These are phyloP conservation scores for Xerus inauris DNA, from an alignment of 2,113 vertebrate species.

Conservation along the genomic window DNA sequence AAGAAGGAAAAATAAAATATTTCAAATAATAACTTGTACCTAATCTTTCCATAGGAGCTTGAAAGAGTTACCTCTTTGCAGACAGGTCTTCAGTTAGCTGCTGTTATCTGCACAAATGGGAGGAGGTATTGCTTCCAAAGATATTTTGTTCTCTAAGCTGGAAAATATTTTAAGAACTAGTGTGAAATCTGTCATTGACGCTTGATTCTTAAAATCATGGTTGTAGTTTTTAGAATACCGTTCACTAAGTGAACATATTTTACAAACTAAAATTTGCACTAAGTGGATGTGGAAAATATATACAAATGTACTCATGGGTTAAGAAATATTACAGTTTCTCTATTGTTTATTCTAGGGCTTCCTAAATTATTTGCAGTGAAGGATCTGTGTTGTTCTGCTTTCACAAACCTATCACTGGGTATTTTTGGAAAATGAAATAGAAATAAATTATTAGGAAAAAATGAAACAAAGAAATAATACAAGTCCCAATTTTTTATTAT, in stretches of 20 bases:
- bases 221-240: background rate
- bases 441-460: slow-evolving; percentile 42
- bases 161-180: background rate
- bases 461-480: background rate
- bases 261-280: background rate
- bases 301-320: background rate
- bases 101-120: slow-evolving; percentile 97
- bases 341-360: slow-evolving; percentile 31
- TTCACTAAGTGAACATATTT: background rate
- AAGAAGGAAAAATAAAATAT: slow-evolving; percentile 29
- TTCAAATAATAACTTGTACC: background rate
- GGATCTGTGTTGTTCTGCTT: background rate
- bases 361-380: background rate
- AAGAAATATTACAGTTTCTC: background rate
- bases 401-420: background rate
- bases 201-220: background rate
- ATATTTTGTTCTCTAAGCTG: slow-evolving; percentile 50
- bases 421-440: slow-evolving; percentile 35
- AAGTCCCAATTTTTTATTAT: background rate
- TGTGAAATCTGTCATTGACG: background rate
- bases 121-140: slow-evolving; percentile 90
- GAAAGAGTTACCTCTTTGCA: slow-evolving; percentile 97
- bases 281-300: background rate
- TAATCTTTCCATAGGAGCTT: slow-evolving; percentile 91
- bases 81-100: slow-evolving; percentile 94